These are phyloP conservation scores for Geopemphigus sp. DNA, from an alignment of 1,140 invertebrate species.

Conservation along the genomic window DNA sequence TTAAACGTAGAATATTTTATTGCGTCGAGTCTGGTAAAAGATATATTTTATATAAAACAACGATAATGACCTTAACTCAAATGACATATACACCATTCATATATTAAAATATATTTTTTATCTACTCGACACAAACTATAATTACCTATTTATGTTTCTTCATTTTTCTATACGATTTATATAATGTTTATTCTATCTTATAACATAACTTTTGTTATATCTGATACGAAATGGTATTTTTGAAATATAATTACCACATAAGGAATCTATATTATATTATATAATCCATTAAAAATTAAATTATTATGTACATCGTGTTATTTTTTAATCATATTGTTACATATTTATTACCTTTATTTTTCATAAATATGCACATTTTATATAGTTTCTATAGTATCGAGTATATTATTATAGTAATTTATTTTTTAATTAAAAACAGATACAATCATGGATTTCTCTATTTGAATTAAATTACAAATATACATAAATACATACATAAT, in stretches of 20 bases:
- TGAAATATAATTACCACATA: slow-evolving; percentile 27
- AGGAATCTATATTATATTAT: slow-evolving; percentile 45
- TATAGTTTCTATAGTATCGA: neutral
- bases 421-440: neutral
- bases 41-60: neutral
- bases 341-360: slow-evolving; percentile 3
- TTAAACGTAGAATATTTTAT: slow-evolving; percentile 26
- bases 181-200: slow-evolving; percentile 33
- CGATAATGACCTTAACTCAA: slow-evolving; percentile 32
- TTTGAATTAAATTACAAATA: neutral
- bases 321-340: slow-evolving; percentile 12
- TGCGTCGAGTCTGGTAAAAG: slow-evolving; percentile 29
- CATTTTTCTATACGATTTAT: slow-evolving; percentile 41
- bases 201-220: slow-evolving; percentile 22
- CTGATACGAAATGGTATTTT: slow-evolving; percentile 14
- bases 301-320: slow-evolving; percentile 39
- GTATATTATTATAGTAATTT: neutral
- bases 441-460: neutral
- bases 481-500: too few relatives aligned
- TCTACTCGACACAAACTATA: slow-evolving; percentile 12
- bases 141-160: slow-evolving; percentile 29
- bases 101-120: slow-evolving; percentile 28
- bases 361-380: neutral
- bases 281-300: slow-evolving; percentile 39
- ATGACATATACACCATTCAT: slow-evolving; percentile 21